These are phyloP conservation scores for Diadromus collaris DNA, from an alignment of 2,888 invertebrate species.

Conservation along the genomic window DNA sequence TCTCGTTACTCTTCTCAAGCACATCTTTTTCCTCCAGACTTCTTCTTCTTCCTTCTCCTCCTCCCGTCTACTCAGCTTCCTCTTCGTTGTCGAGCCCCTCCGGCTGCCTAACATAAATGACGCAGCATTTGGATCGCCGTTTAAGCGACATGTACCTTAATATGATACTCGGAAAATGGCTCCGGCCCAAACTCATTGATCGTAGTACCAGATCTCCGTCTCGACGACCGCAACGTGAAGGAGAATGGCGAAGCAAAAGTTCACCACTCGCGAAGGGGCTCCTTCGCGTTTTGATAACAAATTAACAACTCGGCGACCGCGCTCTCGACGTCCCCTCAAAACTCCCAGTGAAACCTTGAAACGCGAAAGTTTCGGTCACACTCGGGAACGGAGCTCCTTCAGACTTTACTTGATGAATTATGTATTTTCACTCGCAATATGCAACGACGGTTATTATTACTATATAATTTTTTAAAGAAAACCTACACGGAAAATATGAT, in stretches of 20 bases:
- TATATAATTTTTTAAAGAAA: background rate
- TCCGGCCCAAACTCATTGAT: constrained; percentile 74
- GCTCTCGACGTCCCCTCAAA: constrained; percentile 25
- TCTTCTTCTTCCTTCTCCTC: constrained; percentile 13
- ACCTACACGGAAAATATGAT: background rate
- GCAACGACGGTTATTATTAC: constrained; percentile 29
- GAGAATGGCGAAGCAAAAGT: constrained; percentile 36
- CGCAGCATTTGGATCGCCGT: constrained; percentile 66
- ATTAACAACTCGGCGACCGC: constrained; percentile 16
- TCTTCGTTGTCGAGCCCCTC: constrained; percentile 31
- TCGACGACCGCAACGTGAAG: constrained; percentile 26
- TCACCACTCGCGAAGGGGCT: constrained; percentile 30
- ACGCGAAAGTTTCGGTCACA: constrained; percentile 42
- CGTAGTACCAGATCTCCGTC: constrained; percentile 64
- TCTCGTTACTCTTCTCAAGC: constrained; percentile 54
- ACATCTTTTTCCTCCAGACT: constrained; percentile 19
- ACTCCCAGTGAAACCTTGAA: constrained; percentile 29
- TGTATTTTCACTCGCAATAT: constrained; percentile 41
- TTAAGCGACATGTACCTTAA: constrained; percentile 69
- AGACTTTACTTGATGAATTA: constrained; percentile 51
- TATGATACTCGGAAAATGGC: constrained; percentile 69
- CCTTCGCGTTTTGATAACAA: constrained; percentile 34
- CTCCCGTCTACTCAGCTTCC: constrained; percentile 14
- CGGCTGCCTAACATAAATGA: constrained; percentile 64
- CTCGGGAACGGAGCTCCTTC: constrained; percentile 16